Percentiles rank a stretch among this genome's conserved stretches.
These are phyloP conservation scores for Cephus cinctus DNA, from an alignment of 1,140 invertebrate genomes.

Conservation along the genomic window DNA sequence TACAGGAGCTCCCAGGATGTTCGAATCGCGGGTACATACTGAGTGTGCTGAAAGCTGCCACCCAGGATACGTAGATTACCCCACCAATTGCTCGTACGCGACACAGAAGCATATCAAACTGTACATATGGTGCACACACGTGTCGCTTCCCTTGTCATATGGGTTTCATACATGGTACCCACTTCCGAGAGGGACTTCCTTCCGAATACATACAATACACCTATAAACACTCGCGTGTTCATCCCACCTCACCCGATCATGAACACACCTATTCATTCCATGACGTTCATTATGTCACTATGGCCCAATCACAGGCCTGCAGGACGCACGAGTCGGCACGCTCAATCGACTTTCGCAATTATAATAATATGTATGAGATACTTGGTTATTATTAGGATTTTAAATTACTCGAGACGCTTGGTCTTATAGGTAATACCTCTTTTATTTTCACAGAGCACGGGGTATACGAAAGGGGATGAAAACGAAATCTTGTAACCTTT, in stretches of 20 bases:
- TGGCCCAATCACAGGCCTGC: neutral
- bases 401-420: too few species aligned
- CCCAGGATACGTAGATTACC: slow-evolving; percentile 23
- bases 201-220: slow-evolving; percentile 33
- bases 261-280: neutral
- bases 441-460: too few species aligned
- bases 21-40: slow-evolving; percentile 40
- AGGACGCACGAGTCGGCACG: neutral
- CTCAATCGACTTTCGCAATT: neutral
- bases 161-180: slow-evolving; percentile 38
- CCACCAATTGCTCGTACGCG: too few species aligned
- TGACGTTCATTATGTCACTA: neutral
- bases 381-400: too few species aligned
- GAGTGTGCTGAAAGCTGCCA: slow-evolving; percentile 32
- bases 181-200: slow-evolving; percentile 53
- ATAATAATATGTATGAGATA: too few species aligned
- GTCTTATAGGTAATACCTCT: too few species aligned
- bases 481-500: too few species aligned
- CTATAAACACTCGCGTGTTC: neutral
- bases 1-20: slow-evolving; percentile 26
- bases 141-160: slow-evolving; percentile 18
- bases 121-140: slow-evolving; percentile 4
- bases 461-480: too few species aligned
- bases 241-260: neutral
- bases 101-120: too few species aligned